Evolutionary conservation across 2,797 vertebrate species (phyloP).

Genomic region (Tenualosa ilisha): DNA sequence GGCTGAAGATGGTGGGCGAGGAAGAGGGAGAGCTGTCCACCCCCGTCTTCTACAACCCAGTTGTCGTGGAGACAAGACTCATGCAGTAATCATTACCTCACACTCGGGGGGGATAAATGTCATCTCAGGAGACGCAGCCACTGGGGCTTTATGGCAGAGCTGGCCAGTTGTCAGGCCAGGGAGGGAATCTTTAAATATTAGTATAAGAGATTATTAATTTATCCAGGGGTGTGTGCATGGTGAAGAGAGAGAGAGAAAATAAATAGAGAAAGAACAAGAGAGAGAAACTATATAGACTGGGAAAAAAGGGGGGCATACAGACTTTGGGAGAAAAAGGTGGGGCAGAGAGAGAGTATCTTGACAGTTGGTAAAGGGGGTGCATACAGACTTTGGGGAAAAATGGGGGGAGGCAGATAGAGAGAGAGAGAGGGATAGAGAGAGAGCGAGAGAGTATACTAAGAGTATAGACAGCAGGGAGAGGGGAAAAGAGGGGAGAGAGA

Average conservation of each 20-base stretch:
- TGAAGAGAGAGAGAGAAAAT: neutral
- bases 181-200: constrained; percentile 15
- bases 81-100: neutral
- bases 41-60: neutral
- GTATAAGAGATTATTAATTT: neutral
- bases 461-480: no score
- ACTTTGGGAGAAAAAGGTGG: no score
- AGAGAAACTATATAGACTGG: neutral
- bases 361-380: neutral
- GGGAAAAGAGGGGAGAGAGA: neutral
- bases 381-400: neutral
- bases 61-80: neutral
- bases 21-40: neutral
- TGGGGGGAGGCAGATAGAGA: neutral
- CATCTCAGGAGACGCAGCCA: neutral
- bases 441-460: no score
- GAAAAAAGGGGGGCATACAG: no score
- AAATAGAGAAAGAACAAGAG: constrained; percentile 13
- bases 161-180: neutral
- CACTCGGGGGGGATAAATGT: neutral
- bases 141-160: neutral
- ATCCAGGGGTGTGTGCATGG: neutral
- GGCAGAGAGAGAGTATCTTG: neutral
- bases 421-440: no score
- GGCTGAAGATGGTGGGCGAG: neutral